These are phyloP conservation scores for Gonatopus flavifemur DNA, from an alignment of 1,140 invertebrate genomes.

Conservation along the genomic window DNA sequence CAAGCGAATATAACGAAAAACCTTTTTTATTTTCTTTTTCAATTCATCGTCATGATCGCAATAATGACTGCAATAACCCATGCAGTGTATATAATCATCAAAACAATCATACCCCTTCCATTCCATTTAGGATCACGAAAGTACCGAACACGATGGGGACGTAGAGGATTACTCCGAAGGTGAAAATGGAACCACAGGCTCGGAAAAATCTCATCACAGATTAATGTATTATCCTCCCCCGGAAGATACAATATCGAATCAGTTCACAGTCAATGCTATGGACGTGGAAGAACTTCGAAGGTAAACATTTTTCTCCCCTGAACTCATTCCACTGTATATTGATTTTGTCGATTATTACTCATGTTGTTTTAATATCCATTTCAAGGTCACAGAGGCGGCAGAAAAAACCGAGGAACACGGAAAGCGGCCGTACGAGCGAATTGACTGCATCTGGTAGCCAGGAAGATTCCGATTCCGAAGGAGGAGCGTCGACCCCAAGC, in stretches of 20 bases:
- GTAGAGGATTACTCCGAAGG: constrained; percentile 85
- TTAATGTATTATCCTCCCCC: constrained; percentile 59
- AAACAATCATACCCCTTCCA: too few relatives aligned
- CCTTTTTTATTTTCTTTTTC: too few relatives aligned
- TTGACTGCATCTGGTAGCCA: constrained; percentile 69
- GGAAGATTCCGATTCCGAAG: constrained; percentile 69
- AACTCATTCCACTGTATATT: background rate
- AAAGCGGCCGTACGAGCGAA: constrained; percentile 55
- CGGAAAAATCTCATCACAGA: constrained; percentile 64
- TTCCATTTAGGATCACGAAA: constrained; percentile 66
- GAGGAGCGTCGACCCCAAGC: constrained; percentile 62
- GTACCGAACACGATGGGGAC: constrained; percentile 83
- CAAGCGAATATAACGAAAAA: too few relatives aligned
- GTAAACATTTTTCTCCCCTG: constrained; percentile 16
- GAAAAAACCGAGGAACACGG: constrained; percentile 62
- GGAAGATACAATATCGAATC: constrained; percentile 62
- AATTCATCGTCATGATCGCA: too few relatives aligned
- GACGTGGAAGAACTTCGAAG: constrained; percentile 78
- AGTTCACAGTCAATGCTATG: constrained; percentile 85
- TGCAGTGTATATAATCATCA: too few relatives aligned
- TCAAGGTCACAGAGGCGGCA: constrained; percentile 70
- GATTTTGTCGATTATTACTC: background rate
- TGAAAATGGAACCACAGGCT: constrained; percentile 71
- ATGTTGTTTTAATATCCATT: background rate
- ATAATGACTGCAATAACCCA: too few relatives aligned